A percentile compares a stretch with the other conserved stretches of the same genome.
phyloP scores from a whole-genome alignment of 2,797 vertebrate species.

The Chrosomus eos region DNA sequence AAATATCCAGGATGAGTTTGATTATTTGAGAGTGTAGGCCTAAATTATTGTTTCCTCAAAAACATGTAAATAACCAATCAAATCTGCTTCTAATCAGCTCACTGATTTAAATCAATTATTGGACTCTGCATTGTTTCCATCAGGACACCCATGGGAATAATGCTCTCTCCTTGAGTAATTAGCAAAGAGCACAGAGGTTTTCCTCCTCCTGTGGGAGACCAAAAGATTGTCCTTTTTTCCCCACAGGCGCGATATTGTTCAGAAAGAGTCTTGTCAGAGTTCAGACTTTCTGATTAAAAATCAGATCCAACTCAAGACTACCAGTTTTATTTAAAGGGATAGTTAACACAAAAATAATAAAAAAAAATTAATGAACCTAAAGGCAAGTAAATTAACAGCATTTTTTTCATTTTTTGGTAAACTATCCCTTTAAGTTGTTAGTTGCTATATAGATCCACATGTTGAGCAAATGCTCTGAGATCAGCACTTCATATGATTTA shows the following conservation, averaged over 20 bases:
- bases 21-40: background rate
- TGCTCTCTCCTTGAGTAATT: slow-evolving; percentile 27
- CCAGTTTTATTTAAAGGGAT: background rate
- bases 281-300: background rate
- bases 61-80: background rate
- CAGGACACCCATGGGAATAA: slow-evolving; percentile 22
- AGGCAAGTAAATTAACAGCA: no score
- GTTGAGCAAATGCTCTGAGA: background rate
- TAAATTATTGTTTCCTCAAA: background rate
- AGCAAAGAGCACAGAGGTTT: slow-evolving; percentile 33
- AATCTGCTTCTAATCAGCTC: background rate
- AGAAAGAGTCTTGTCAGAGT: background rate
- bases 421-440: background rate
- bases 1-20: background rate
- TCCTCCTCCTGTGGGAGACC: slow-evolving; percentile 16
- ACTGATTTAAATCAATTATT: slow-evolving; percentile 27
- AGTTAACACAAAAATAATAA: no score
- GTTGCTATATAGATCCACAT: slow-evolving; percentile 3
- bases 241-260: background rate
- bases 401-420: background rate
- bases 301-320: background rate
- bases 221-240: background rate
- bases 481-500: slow-evolving; percentile 25
- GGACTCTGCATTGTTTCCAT: slow-evolving; percentile 20
- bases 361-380: no score